Evolutionary conservation across 1,140 invertebrate species (phyloP), one percentile per base, ranked within the genome.

Genomic region (Camponotus pennsylvanicus): DNA sequence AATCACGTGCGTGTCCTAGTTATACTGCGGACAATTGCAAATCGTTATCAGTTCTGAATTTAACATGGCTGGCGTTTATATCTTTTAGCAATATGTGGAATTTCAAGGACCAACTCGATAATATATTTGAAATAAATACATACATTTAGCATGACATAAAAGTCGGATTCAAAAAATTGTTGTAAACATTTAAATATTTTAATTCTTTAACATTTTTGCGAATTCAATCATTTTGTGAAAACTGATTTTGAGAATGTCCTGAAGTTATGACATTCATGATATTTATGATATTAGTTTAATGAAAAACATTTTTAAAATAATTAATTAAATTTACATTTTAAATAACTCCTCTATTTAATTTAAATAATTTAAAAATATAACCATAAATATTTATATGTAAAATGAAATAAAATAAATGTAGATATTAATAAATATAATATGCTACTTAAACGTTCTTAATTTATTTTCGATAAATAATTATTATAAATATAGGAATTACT

Each of bases 1-100:
- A 79, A 79, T 79, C 77, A 52, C 32, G 45, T 18, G 9, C 40
- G 32, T 18, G n/a, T 11, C 7, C 42, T 67, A 69, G 64, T 69
- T 79, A 40, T 13, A 70, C 42, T 2, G n/a, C 40, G 9, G 5
- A 42, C 37, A 34, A 82, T 82, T 49, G 37, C 52, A 27, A 59
- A 71, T 21, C 37, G 79, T 83, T 63, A 61, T 61, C 40, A 45
- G 21, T 73, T 45, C 27, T 7, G 32, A 34, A 63, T 75, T 37
- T 27, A 49, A 75, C 21, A 57, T 45, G n/a, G 13, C 64, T 4
- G 21, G 21, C 8, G 21, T 15, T 70, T 21, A 27, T 40, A 40
- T 40, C 15, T 45, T 37, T 66, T 52, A 79, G 52, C 34, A 5
- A 70, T 40, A 13, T 70, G 9, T 9, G 6, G 40, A 52, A 67